A percentile compares a stretch with the other conserved stretches of the same genome.
Evolutionary conservation across 2,888 invertebrate species (phyloP).

Genomic region (Heliconius sara): DNA sequence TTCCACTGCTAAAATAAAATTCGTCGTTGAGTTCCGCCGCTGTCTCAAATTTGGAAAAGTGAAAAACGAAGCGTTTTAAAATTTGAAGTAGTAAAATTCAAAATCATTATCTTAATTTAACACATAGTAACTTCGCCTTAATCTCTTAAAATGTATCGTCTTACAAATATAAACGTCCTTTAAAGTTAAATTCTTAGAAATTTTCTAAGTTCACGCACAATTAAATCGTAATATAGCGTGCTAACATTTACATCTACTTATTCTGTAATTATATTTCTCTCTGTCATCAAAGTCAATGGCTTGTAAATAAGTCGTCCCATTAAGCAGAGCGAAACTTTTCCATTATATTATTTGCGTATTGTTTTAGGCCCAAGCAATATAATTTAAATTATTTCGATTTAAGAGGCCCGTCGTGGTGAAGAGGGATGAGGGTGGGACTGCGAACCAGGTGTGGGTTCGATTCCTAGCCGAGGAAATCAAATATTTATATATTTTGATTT

Average conservation of each 20-base stretch:
- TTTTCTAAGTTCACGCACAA: slow-evolving; percentile 4
- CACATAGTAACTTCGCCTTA: background rate
- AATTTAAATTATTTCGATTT: background rate
- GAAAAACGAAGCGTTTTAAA: background rate
- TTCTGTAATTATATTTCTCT: slow-evolving; percentile 61
- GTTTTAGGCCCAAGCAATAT: slow-evolving; percentile 10
- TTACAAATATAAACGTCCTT: background rate
- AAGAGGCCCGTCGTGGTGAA: background rate
- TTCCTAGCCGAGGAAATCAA: no score
- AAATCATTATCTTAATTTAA: no score
- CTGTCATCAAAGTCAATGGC: slow-evolving; percentile 71
- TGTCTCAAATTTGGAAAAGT: background rate
- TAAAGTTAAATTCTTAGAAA: slow-evolving; percentile 7
- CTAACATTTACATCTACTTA: slow-evolving; percentile 38
- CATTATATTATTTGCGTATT: slow-evolving; percentile 55
- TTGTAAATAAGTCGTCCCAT: slow-evolving; percentile 61
- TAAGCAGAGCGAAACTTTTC: slow-evolving; percentile 60
- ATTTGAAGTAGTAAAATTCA: no score
- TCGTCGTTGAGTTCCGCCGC: background rate
- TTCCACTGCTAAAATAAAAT: background rate
- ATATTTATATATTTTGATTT: no score
- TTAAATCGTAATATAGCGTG: slow-evolving; percentile 19
- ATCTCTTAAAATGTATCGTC: background rate
- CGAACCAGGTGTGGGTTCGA: no score
- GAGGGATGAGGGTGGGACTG: background rate